Base-by-base conservation (phyloP, 2,113 vertebrate species). In the Zosterops hypoxanthus region DNA sequence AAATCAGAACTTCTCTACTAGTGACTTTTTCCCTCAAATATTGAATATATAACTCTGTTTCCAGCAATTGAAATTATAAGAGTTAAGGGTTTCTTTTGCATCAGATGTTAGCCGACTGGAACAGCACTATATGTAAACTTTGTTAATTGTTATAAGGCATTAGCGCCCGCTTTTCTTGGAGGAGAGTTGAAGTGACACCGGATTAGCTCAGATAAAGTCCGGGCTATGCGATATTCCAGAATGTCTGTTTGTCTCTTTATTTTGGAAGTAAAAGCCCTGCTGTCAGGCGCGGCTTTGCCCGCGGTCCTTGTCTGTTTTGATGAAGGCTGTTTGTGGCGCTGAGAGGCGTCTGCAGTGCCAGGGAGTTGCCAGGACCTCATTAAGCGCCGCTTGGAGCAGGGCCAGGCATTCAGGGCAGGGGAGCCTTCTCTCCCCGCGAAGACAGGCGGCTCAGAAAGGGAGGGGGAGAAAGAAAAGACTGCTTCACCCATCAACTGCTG, bases 281-380 rank as follows among this genome's bases (percentile, higher is more conserved):
- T 86, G 86, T 85, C 81, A 52, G 86, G 85, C 39, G 12, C 60
- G 52, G 42, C 85, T 82, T 36, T 91, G 94, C 85, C 59, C 26
- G 17, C n/a, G 34, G 71, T 56, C 86, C 72, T 21, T 85, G 21
- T 86, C 29, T 81, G 21, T 92, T 92, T 57, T 52, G 89, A 24
- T 25, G 68, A n/a, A 39, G 78, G 60, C 84, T 72, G 65, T 25
- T 77, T 1, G 89, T 5, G 69, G 89, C 23, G 55, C 73, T 50
- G 28, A 20, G 71, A 47, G 68, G 87, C 69, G 66, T 10, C 90
- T 73, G 88, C 91, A 83, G 89, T 57, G 71, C 93, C 52, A 39
- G 63, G 60, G 88, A 75, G 44, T 13, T 98, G 96, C 92, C 92
- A 79, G 80, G 72, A 66, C 57, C 96, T 97, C 86, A 53, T 95